These are phyloP conservation scores for Peromyscus attwateri DNA, from an alignment of 2,797 vertebrate genomes.

Conservation along the genomic window DNA sequence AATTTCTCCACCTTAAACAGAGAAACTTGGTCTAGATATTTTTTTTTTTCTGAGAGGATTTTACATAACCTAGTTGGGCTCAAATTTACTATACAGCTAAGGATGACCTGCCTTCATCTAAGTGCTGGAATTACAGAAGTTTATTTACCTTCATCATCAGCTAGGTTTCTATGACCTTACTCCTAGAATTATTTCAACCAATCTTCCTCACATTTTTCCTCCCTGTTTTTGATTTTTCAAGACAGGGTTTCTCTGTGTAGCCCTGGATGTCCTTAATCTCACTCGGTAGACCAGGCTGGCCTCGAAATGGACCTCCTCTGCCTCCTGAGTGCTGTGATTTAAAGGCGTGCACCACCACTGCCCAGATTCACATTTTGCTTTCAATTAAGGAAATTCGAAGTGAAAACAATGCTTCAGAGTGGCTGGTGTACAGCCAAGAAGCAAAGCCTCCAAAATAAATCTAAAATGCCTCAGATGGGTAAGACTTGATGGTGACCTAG, in stretches of 20 bases:
- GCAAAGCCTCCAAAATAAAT: not conserved
- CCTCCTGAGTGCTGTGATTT: no score
- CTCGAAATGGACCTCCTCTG: not conserved
- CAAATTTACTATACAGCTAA: not conserved
- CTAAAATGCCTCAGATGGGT: not conserved
- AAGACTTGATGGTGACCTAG: not conserved
- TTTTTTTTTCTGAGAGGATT: not conserved
- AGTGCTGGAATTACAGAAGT: not conserved
- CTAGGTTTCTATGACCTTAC: constrained; percentile 13
- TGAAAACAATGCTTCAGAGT: not conserved
- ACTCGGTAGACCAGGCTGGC: not conserved
- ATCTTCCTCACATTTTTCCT: not conserved
- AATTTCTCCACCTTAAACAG: constrained; percentile 2
- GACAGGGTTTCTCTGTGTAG: not conserved
- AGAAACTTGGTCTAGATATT: not conserved
- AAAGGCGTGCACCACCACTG: no score
- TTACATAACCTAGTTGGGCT: not conserved
- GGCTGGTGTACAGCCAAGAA: not conserved
- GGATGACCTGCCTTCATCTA: not conserved
- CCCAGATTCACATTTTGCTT: not conserved
- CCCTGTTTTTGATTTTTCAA: not conserved
- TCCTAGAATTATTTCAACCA: constrained; percentile 25
- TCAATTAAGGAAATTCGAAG: not conserved
- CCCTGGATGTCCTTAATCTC: not conserved
- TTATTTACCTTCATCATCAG: no score